These are phyloP conservation scores for Lagopus leucura DNA, from an alignment of 2,113 vertebrate species.

Conservation along the genomic window DNA sequence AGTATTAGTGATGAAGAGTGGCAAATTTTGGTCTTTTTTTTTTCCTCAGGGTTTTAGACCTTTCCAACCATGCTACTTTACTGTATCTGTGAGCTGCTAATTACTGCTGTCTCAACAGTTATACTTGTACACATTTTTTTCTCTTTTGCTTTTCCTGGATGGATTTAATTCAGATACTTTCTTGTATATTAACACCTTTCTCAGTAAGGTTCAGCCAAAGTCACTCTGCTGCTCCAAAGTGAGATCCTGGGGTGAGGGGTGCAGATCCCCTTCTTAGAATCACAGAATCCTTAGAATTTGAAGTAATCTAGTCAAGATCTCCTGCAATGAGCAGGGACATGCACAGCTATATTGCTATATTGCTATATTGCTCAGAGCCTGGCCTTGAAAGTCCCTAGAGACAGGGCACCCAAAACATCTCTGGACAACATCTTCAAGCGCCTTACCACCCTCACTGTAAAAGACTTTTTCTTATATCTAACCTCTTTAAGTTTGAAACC, in stretches of 20 bases:
- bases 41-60: background rate
- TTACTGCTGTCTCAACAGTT: background rate
- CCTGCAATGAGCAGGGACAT: too few relatives aligned
- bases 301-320: too few relatives aligned
- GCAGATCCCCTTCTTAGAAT: background rate
- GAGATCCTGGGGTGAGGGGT: background rate
- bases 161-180: background rate
- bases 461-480: too few relatives aligned
- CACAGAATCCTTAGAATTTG: too few relatives aligned
- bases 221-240: background rate
- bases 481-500: too few relatives aligned
- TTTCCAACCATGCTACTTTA: background rate
- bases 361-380: too few relatives aligned
- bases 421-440: too few relatives aligned
- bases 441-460: too few relatives aligned
- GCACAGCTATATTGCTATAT: too few relatives aligned
- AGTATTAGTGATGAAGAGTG: background rate
- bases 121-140: background rate
- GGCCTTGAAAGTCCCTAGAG: too few relatives aligned
- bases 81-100: background rate
- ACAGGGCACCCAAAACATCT: too few relatives aligned
- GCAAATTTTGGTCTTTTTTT: background rate
- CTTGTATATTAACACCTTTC: background rate
- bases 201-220: background rate
- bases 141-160: background rate